Evolutionary conservation across 2,888 invertebrate species (phyloP).

Genomic region (Bellardia bayeri): DNA sequence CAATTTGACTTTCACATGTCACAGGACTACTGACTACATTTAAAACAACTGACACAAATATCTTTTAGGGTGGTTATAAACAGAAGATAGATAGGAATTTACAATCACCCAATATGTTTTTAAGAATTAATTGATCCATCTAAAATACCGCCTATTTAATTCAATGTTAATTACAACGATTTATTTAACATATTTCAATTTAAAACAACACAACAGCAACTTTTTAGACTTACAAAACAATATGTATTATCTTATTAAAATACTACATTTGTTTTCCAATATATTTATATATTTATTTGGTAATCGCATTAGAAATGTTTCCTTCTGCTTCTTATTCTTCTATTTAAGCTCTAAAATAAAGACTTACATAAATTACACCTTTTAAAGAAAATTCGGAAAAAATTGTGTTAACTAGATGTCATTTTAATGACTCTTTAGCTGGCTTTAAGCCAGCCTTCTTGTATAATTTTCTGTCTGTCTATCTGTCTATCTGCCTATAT

Average conservation of each 20-base stretch:
- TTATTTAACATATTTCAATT: too few relatives aligned
- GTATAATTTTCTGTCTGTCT: neutral
- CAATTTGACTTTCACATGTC: too few relatives aligned
- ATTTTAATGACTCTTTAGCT: neutral
- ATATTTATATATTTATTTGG: neutral
- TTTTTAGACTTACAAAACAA: neutral
- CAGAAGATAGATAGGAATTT: too few relatives aligned
- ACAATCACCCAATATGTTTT: too few relatives aligned
- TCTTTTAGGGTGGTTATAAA: too few relatives aligned
- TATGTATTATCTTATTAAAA: too few relatives aligned
- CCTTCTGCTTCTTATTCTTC: neutral
- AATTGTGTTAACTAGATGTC: constrained; percentile 7
- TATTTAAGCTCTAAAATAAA: constrained; percentile 22
- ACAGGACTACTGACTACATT: too few relatives aligned
- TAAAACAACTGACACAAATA: too few relatives aligned
- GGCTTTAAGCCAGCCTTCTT: constrained; percentile 1
- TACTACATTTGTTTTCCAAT: neutral
- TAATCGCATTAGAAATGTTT: neutral
- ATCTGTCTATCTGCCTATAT: neutral
- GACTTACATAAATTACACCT: constrained; percentile 26
- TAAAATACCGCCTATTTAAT: too few relatives aligned
- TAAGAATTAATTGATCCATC: too few relatives aligned
- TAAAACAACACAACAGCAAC: too few relatives aligned
- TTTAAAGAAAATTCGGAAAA: constrained; percentile 8
- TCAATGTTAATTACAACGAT: too few relatives aligned